A percentile compares a stretch with the other conserved stretches of the same genome.
phyloP scores from a whole-genome alignment of 2,113 vertebrate genomes.

The Ramphastos sulfuratus region DNA sequence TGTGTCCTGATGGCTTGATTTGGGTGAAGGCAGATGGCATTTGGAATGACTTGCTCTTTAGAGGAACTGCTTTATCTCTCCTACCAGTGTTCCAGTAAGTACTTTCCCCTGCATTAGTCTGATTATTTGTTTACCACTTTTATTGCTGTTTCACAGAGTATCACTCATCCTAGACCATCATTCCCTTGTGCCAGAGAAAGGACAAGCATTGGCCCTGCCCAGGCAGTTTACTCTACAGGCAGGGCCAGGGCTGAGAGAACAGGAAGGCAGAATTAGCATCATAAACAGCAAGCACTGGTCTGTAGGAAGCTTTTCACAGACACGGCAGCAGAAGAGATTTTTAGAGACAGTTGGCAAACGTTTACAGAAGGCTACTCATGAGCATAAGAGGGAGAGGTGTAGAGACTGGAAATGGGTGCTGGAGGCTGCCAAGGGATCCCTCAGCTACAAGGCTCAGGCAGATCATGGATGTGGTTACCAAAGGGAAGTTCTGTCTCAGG shows the following conservation, averaged over 20 bases:
- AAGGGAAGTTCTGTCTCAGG: background rate
- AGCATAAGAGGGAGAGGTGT: background rate
- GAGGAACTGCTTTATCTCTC: background rate
- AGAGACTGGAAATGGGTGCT: background rate
- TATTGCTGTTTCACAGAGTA: background rate
- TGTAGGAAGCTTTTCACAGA: background rate
- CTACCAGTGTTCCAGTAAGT: background rate
- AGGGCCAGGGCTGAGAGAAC: background rate
- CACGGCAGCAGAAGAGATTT: background rate
- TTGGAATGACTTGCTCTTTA: background rate
- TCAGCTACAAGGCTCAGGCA: background rate
- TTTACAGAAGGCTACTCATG: fast-evolving
- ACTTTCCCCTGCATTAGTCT: background rate
- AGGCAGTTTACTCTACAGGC: background rate
- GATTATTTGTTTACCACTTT: background rate
- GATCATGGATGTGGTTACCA: background rate
- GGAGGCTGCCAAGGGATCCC: background rate
- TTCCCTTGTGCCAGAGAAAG: background rate
- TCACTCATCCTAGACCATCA: background rate
- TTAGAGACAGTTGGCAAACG: background rate
- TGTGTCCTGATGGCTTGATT: background rate
- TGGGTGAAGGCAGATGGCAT: background rate
- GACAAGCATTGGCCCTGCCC: background rate
- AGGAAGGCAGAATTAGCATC: background rate
- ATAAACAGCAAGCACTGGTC: background rate